These are phyloP conservation scores for Pachyseris speciosa DNA, from an alignment of 64 coral and sea anemone species.

Conservation along the genomic window DNA sequence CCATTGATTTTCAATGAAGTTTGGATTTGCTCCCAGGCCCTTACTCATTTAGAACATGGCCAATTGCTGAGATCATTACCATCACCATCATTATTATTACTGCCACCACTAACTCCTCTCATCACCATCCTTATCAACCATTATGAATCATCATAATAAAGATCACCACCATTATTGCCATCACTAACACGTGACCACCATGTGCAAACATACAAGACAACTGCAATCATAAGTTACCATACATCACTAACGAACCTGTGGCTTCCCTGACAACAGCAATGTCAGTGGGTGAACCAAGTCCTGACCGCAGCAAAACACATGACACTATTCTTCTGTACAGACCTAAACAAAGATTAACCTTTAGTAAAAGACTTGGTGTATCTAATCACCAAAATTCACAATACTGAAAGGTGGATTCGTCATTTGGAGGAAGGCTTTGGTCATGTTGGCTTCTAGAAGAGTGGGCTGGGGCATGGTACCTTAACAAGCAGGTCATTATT, in stretches of 20 bases:
- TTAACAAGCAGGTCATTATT: no score
- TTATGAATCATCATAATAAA: no score
- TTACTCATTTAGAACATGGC: no score
- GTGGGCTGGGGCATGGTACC: no score
- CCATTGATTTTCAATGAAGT: no score
- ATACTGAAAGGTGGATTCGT: background rate
- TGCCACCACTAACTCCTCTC: background rate
- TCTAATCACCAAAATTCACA: background rate
- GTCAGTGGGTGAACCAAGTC: slow-evolving; percentile 98
- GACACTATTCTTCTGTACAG: slow-evolving; percentile 98
- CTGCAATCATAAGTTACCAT: no score
- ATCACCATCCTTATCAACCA: background rate
- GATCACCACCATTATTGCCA: background rate
- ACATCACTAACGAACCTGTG: slow-evolving; percentile 68
- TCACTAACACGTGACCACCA: background rate
- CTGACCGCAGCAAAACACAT: slow-evolving; percentile 93
- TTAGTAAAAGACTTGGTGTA: background rate
- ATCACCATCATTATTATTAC: background rate
- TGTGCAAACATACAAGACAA: no score
- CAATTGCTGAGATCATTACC: background rate
- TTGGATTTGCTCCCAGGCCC: no score
- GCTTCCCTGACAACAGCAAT: slow-evolving; percentile 97
- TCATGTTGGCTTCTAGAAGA: no score
- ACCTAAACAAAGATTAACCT: slow-evolving; percentile 22
- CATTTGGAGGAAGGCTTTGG: no score